Evolutionary conservation across 1,140 invertebrate species (phyloP), one percentile per base, ranked within the genome.

Genomic region (Holotrichia oblita): DNA sequence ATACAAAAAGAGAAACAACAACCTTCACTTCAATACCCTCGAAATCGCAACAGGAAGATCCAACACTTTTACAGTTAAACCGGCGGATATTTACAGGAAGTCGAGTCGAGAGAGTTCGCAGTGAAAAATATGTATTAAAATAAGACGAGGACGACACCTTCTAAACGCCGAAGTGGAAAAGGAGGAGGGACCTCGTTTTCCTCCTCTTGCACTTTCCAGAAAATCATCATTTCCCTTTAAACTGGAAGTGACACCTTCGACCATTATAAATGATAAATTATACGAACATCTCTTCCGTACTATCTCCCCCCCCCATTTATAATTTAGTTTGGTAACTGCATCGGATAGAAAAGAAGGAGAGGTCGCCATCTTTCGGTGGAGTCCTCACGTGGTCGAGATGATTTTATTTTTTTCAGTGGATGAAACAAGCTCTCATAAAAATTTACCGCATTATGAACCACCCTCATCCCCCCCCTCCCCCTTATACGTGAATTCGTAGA

Each of bases 41-140:
- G 27, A 2, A 34, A 2, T 34, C n/a, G n/a, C n/a, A n/a, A n/a
- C 27, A 34, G 27, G 27, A 4, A 34, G 27, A 34, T 34, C 4
- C 27, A 4, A 34, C 27, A 4, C 27, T 34, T 34, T 4, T 34
- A 34, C 4, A 1, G 4, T 34, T 34, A 34, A 34, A 34, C 48
- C 6, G 48, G 14, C 48, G 48, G 48, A 55, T 55, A 55, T 55
- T 55, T 55, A 55, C 48, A 14, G 48, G 48, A 55, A 55, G 48
- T 55, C 12, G 48, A 55, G 48, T 55, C 12, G 48, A 55, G 17
- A n/a, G 12, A 14, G 14, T 55, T 55, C n/a, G 48, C 48, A 3
- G 48, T 17, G 48, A 55, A 55, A 34, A 55, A 55, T 55, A 55
- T 55, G n/a, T 55, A 55, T 55, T 55, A n/a, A 55, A 55, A 55